These are phyloP conservation scores for Synergus itoensis DNA, from an alignment of 2,888 invertebrate genomes.

Conservation along the genomic window DNA sequence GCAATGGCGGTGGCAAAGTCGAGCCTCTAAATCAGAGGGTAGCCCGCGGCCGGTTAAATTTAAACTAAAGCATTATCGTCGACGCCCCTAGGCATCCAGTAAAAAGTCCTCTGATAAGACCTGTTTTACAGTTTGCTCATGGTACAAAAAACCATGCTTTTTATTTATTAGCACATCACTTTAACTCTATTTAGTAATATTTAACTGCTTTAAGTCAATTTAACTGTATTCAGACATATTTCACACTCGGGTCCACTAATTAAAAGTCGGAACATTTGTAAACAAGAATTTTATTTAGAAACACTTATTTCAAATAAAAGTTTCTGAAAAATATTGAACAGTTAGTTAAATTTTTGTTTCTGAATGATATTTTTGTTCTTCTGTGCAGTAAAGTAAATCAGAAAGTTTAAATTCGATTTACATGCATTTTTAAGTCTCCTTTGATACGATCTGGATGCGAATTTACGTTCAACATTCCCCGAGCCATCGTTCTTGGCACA, in stretches of 20 bases:
- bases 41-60: conserved; percentile 72
- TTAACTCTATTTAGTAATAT: background rate
- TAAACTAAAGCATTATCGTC: conserved; percentile 71
- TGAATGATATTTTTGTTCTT: background rate
- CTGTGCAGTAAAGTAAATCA: background rate
- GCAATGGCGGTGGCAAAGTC: conserved; percentile 50
- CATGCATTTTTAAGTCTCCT: background rate
- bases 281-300: too few species aligned
- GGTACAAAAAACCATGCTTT: background rate
- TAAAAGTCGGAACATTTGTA: too few species aligned
- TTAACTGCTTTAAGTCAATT: background rate
- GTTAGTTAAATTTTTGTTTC: background rate
- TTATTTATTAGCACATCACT: background rate
- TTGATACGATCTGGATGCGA: conserved; percentile 32
- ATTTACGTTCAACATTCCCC: conserved; percentile 47
- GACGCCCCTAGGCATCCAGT: conserved; percentile 49
- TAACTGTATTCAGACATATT: too few species aligned
- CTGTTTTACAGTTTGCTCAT: background rate
- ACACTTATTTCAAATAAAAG: background rate
- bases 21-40: conserved; percentile 73
- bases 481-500: conserved; percentile 64
- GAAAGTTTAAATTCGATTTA: background rate
- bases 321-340: background rate
- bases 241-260: too few species aligned
- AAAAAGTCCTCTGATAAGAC: conserved; percentile 51